A percentile compares a stretch with the other conserved stretches of the same genome.
These are phyloP conservation scores for Megathymus violae DNA, from an alignment of 1,140 invertebrate genomes.

Conservation along the genomic window DNA sequence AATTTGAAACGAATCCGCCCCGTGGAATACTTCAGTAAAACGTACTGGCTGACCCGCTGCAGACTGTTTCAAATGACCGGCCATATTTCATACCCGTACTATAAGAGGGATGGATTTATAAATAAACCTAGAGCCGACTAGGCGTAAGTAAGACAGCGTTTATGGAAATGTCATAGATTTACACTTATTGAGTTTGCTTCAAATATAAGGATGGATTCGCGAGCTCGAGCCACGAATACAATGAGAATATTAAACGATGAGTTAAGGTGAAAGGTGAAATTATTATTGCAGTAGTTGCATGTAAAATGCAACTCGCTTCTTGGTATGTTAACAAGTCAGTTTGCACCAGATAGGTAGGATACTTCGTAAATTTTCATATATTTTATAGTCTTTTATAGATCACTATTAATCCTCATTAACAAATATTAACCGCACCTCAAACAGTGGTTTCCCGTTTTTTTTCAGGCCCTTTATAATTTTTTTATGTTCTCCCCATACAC, in stretches of 20 bases:
- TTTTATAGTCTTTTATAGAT: too few species aligned
- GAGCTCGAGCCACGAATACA: not conserved
- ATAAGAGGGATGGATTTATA: constrained; percentile 74
- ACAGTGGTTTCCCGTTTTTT: too few species aligned
- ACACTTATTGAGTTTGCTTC: constrained; percentile 69
- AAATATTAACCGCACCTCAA: too few species aligned
- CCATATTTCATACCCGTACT: constrained; percentile 72
- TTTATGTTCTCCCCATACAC: too few species aligned
- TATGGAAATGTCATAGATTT: constrained; percentile 75
- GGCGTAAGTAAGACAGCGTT: constrained; percentile 63
- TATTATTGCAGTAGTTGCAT: not conserved
- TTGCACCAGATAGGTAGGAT: too few species aligned
- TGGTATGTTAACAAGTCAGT: too few species aligned
- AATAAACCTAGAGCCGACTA: constrained; percentile 64
- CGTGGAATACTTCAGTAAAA: constrained; percentile 41
- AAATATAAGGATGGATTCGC: constrained; percentile 21
- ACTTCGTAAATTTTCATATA: too few species aligned
- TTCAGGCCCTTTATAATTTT: too few species aligned
- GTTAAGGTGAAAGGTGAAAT: too few species aligned
- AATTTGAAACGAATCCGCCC: constrained; percentile 39
- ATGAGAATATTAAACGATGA: too few species aligned
- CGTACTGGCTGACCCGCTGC: constrained; percentile 50
- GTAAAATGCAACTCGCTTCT: too few species aligned
- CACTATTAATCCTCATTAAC: too few species aligned
- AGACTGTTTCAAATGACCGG: constrained; percentile 76